phyloP scores from a whole-genome alignment of 23 tunicate species.

The Diplosoma virens region DNA sequence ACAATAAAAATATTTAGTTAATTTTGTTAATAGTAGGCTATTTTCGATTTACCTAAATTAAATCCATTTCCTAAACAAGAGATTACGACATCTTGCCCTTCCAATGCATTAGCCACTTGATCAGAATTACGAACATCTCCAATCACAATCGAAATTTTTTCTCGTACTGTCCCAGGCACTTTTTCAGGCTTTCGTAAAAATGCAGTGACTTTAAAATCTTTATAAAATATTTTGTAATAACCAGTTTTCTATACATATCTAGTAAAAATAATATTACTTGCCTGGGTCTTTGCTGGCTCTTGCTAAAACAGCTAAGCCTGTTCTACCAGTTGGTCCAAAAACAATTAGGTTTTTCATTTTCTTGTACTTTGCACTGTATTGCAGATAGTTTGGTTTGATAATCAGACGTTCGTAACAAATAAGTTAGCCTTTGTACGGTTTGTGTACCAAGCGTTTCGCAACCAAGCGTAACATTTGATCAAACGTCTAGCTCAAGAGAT shows the following conservation, averaged over 20 bases:
- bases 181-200: slow-evolving; percentile 44
- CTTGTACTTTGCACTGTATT: too few species aligned
- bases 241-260: background rate
- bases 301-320: slow-evolving; percentile 53
- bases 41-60: slow-evolving; percentile 12
- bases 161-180: slow-evolving; percentile 35
- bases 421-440: too few species aligned
- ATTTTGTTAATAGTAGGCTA: too few species aligned
- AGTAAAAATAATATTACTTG: background rate
- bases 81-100: slow-evolving; percentile 77
- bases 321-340: slow-evolving; percentile 71
- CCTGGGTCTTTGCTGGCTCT: slow-evolving; percentile 44
- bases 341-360: slow-evolving; percentile 55
- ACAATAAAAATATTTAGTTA: background rate
- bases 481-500: too few species aligned
- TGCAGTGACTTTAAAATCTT: slow-evolving; percentile 45
- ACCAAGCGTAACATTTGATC: too few species aligned
- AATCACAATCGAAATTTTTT: slow-evolving; percentile 27
- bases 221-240: background rate
- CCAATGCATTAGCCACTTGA: slow-evolving; percentile 43
- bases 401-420: too few species aligned
- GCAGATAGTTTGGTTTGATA: too few species aligned
- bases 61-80: slow-evolving; percentile 74
- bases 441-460: too few species aligned
- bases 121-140: slow-evolving; percentile 61